Base-by-base conservation (phyloP, 2,113 vertebrate species). In the Otis tarda region DNA sequence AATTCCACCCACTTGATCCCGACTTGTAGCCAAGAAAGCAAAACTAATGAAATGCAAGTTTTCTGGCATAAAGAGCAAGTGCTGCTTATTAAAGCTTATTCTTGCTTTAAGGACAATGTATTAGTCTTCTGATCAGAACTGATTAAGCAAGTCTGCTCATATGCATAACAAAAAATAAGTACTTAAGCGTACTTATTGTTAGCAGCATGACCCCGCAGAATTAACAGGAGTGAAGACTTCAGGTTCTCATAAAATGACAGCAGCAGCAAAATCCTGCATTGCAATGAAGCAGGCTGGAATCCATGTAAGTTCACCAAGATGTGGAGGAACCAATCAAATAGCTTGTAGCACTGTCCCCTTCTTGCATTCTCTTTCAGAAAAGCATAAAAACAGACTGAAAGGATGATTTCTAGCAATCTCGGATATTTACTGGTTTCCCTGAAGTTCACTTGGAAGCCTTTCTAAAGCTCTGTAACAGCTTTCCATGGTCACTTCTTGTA, bases 111-210 rank as follows among this genome's bases (percentile, higher is more conserved):
- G 57, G 15, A 69, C 86, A 67, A 86, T 35, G 7, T 49, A 47
- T 92, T 90, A 63, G 76, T 67, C 47, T 80, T 70, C 45, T 92
- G 83, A 91, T 56, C 87, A 64, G 61, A 91, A 92, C 43, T 84
- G 69, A 84, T 86, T 33, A 92, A 87, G 41, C 45, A 89, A 18
- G 25, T 65, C 57, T 61, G 43, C 56, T 89, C 23, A 17, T 64
- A 52, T 45, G 53, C 81, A 76, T 60, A 89, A 60, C 64, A 87
- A 84, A 84, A 47, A 14, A 2, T 75, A 52, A n/a, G n/a, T 33
- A 35, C 47, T 84, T 86, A 22, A 75, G 47, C 59, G 50, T 31
- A 50, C 30, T 87, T 17, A 30, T 35, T 68, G 55, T 53, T 59
- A 80, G 80, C 27, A 87, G 80, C 47, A 20, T 37, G 61, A 64